Evolutionary conservation across 1,140 invertebrate species (phyloP), one percentile per base, ranked within the genome.

Genomic region (Zaprionus inermis): DNA sequence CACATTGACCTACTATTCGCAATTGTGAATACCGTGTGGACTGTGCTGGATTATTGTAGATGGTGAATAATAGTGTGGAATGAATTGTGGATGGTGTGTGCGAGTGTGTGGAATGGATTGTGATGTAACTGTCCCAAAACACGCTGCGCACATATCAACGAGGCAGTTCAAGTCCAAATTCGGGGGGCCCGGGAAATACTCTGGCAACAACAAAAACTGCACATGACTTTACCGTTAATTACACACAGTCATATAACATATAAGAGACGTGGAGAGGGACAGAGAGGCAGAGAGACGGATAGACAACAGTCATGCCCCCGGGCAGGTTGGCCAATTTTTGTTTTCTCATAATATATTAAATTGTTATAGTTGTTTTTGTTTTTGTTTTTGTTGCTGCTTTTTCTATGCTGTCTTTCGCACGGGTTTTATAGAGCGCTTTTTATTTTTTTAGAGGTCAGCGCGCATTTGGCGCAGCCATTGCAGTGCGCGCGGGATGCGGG

Each of bases 111-210:
- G 65, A 68, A 24, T 69, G 68, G 71, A 71, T 74, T 88, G 77
- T 88, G 83, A 88, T 88, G 83, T 88, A 88, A 88, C 80, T 88
- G 84, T 84, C 80, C 84, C 84, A 86, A 90, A 85, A 90, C 82
- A 49, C 44, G 72, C 84, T 66, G 75, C 85, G 78, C 78, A 89
- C 84, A 89, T 89, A 89, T 85, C 85, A 89, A 89, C 85, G 81
- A 89, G 85, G 81, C 85, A 85, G 85, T 89, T 89, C 85, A 84
- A 88, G 85, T 90, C 81, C 85, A 90, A 90, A 90, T 90, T 85
- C 64, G 38, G 38, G 38, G 38, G 65, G 79, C 32, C 30, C 61
- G 75, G 70, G 54, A 75, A 82, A 59, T 52, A 74, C 65, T 58
- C 55, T 68, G 65, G 34, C 59, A 44, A 20, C 28, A 66, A 52